These are phyloP conservation scores for Eudasyphora cyanicolor DNA, from an alignment of 2,888 invertebrate genomes.

Conservation along the genomic window DNA sequence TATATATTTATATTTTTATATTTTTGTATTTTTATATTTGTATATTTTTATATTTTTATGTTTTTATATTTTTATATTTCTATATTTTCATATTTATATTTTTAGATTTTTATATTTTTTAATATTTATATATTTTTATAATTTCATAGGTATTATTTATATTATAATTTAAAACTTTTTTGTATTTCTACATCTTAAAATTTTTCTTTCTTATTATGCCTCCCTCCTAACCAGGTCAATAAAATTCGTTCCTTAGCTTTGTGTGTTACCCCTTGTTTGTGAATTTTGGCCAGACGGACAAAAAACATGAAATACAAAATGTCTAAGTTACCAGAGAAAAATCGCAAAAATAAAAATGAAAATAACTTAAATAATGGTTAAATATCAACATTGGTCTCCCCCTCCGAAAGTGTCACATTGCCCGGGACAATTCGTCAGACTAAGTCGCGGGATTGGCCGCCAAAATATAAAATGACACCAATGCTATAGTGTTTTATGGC, in stretches of 20 bases:
- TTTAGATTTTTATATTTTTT: too few relatives aligned
- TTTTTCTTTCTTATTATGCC: neutral
- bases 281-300: neutral
- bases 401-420: conserved; percentile 4
- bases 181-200: too few relatives aligned
- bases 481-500: conserved; percentile 10
- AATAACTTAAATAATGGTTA: neutral
- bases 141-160: too few relatives aligned
- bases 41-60: too few relatives aligned
- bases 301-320: neutral
- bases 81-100: too few relatives aligned
- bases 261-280: neutral
- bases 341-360: neutral
- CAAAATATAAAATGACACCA: neutral
- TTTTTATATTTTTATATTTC: too few relatives aligned
- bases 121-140: too few relatives aligned
- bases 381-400: conserved; percentile 20
- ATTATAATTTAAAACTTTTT: too few relatives aligned
- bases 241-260: neutral
- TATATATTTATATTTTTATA: too few relatives aligned
- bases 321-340: neutral
- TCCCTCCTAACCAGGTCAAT: neutral
- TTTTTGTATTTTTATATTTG: too few relatives aligned
- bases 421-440: neutral
- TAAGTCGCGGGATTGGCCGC: neutral